Evolutionary conservation across 2,888 invertebrate genomes (phyloP).

Genomic region (Microctonus brassicae): DNA sequence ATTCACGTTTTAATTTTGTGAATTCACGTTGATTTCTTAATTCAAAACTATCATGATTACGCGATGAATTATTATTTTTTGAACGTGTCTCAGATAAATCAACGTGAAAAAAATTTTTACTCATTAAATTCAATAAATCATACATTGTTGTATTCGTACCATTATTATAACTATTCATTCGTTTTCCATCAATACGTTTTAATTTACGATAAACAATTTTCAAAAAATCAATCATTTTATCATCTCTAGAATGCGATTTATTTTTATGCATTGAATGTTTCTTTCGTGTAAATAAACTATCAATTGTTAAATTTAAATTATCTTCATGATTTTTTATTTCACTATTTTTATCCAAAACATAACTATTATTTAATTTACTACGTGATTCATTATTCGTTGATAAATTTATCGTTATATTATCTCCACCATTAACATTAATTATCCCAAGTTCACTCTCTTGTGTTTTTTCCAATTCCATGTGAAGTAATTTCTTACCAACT

Average conservation of each 20-base stretch:
- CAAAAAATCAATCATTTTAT: constrained; percentile 66
- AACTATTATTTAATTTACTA: not conserved
- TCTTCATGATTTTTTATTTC: constrained; percentile 7
- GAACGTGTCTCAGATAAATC: constrained; percentile 56
- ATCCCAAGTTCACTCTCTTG: constrained; percentile 42
- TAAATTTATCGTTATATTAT: not conserved
- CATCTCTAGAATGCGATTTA: constrained; percentile 59
- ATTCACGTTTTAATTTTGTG: constrained; percentile 63
- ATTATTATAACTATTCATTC: constrained; percentile 49
- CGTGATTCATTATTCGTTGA: constrained; percentile 7
- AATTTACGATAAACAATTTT: constrained; percentile 64
- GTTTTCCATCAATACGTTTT: constrained; percentile 61
- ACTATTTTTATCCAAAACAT: not conserved
- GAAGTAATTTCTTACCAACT: constrained; percentile 63
- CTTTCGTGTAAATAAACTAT: constrained; percentile 42
- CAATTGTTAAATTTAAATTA: constrained; percentile 16
- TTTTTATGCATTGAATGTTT: constrained; percentile 50
- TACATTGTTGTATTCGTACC: constrained; percentile 65
- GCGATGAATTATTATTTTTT: constrained; percentile 52
- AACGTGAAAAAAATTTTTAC: constrained; percentile 66
- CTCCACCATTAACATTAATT: not conserved
- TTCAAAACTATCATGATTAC: constrained; percentile 56
- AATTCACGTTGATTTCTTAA: constrained; percentile 63
- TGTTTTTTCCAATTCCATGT: constrained; percentile 61
- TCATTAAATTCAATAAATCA: constrained; percentile 65